A percentile compares a stretch with the other conserved stretches of the same genome.
Evolutionary conservation across 2,888 invertebrate genomes (phyloP).

Genomic region (Clostera curtula): DNA sequence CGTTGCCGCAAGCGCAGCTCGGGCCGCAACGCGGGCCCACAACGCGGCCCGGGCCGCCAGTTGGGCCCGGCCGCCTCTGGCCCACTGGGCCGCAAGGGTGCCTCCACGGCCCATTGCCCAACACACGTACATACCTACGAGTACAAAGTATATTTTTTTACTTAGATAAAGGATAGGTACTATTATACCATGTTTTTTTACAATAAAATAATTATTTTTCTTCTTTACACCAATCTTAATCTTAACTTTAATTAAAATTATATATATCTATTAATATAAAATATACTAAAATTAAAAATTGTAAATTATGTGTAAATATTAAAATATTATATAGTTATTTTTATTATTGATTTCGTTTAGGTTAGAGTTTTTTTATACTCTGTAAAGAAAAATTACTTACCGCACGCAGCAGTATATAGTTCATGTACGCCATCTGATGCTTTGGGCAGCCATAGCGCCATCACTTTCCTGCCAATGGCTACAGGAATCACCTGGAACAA

Average conservation of each 20-base stretch:
- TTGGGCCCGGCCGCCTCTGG: conserved; percentile 87
- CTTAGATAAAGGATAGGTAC: too few species aligned
- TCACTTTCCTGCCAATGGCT: conserved; percentile 90
- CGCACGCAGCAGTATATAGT: conserved; percentile 95
- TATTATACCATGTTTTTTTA: too few species aligned
- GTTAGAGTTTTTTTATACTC: neutral
- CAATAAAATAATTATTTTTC: too few species aligned
- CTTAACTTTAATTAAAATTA: too few species aligned
- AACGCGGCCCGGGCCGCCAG: conserved; percentile 81
- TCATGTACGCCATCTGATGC: conserved; percentile 88
- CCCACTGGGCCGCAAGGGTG: conserved; percentile 88
- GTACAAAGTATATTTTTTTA: neutral
- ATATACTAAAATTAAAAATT: too few species aligned
- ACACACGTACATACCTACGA: conserved; percentile 91
- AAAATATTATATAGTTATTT: too few species aligned
- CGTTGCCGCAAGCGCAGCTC: conserved; percentile 84
- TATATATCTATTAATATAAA: too few species aligned
- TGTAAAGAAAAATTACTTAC: conserved; percentile 30
- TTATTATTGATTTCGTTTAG: too few species aligned
- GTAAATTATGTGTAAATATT: too few species aligned
- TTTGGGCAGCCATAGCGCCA: conserved; percentile 86
- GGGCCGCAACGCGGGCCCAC: conserved; percentile 83
- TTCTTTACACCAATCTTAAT: too few species aligned
- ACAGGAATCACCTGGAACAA: conserved; percentile 83
- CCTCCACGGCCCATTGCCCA: conserved; percentile 93